A percentile compares a stretch with the other conserved stretches of the same genome.
Conservation (phyloP, 2,888 invertebrate species). For the Notocelia uddmanniana region DNA sequence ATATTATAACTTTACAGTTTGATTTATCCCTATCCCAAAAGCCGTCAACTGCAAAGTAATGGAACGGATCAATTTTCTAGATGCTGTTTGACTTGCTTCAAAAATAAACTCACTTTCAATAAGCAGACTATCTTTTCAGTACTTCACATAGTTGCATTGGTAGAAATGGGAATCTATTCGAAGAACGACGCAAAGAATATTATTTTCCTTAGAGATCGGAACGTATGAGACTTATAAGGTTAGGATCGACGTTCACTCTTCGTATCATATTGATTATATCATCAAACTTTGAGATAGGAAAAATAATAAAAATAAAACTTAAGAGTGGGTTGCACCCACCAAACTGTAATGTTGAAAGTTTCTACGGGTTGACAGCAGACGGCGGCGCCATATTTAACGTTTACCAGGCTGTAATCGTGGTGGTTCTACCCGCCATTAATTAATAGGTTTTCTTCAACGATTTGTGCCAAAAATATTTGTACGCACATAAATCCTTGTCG, state of each 20-base stretch:
- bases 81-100: not conserved
- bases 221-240: constrained; percentile 13
- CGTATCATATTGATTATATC: not conserved
- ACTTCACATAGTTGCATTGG: constrained; percentile 4
- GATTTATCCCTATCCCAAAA: no score
- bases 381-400: no score
- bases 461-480: no score
- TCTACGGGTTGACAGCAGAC: no score
- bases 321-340: no score
- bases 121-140: constrained; percentile 1
- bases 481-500: no score
- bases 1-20: no score
- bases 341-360: no score
- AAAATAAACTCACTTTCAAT: constrained; percentile 16
- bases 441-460: no score
- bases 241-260: constrained; percentile 15
- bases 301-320: no score
- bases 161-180: constrained; percentile 27
- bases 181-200: constrained; percentile 24
- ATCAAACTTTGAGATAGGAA: not conserved
- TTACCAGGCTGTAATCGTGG: no score
- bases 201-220: constrained; percentile 28
- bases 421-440: no score
- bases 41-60: not conserved
- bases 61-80: not conserved